These are phyloP conservation scores for Drosophila ohnishii DNA, from an alignment of 1,140 invertebrate species.

Conservation along the genomic window DNA sequence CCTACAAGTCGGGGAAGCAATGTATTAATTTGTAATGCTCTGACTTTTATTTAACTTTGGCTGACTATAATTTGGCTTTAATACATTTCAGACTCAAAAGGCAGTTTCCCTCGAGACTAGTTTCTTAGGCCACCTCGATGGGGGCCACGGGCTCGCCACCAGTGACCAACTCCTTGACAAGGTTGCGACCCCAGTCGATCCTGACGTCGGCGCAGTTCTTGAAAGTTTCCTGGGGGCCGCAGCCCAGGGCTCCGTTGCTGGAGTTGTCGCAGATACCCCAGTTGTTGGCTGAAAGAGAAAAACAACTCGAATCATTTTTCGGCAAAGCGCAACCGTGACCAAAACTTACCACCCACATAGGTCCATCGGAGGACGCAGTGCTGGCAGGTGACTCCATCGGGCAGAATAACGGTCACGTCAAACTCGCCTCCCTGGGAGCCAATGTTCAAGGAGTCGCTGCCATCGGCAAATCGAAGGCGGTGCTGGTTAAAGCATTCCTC, in stretches of 20 bases:
- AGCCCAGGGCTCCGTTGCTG: constrained; percentile 84
- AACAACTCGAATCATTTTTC: not conserved
- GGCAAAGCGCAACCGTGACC: not conserved
- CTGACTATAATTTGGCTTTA: constrained; percentile 26
- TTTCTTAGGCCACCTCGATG: constrained; percentile 33
- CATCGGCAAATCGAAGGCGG: constrained; percentile 84
- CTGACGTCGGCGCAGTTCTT: constrained; percentile 88
- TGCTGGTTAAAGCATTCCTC: constrained; percentile 86
- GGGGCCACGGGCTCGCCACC: constrained; percentile 36
- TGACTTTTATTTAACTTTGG: constrained; percentile 31
- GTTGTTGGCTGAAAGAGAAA: constrained; percentile 83
- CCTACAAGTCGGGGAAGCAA: not conserved
- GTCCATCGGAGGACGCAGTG: constrained; percentile 89
- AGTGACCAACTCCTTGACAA: constrained; percentile 53
- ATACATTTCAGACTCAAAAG: constrained; percentile 30
- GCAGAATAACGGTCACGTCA: constrained; percentile 83
- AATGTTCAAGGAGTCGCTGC: constrained; percentile 71
- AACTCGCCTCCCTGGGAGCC: constrained; percentile 67
- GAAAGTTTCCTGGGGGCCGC: constrained; percentile 88
- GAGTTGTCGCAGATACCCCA: constrained; percentile 84
- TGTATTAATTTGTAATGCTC: constrained; percentile 7
- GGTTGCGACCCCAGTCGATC: constrained; percentile 83
- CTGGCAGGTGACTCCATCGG: constrained; percentile 85
- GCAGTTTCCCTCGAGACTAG: constrained; percentile 11
- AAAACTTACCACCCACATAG: constrained; percentile 84